Conservation (phyloP, 2,113 vertebrate species). For the Lutjanus erythropterus region DNA sequence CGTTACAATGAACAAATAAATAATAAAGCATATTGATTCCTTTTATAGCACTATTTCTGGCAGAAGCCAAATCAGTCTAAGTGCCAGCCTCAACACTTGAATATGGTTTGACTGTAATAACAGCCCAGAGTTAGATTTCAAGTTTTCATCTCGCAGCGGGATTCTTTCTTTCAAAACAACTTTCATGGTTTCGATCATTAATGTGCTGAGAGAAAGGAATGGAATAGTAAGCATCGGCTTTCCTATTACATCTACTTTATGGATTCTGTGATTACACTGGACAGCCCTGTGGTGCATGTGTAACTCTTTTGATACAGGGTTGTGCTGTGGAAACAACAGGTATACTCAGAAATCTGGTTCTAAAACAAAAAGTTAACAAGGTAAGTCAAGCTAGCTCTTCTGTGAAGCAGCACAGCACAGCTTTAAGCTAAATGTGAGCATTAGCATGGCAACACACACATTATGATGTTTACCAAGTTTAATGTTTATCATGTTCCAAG, state of each 20-base stretch:
- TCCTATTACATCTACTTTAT: slow-evolving; percentile 7
- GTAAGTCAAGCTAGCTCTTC: neutral
- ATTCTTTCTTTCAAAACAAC: slow-evolving; percentile 37
- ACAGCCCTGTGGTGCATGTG: neutral
- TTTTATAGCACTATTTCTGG: slow-evolving; percentile 50
- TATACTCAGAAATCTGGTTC: neutral
- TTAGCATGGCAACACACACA: neutral
- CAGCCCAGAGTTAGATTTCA: slow-evolving; percentile 27
- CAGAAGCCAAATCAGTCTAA: slow-evolving; percentile 21
- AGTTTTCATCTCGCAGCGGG: slow-evolving; percentile 4
- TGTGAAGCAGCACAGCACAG: neutral
- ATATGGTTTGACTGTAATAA: slow-evolving; percentile 12
- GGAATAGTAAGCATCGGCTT: neutral
- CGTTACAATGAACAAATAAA: slow-evolving; percentile 60
- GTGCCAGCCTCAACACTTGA: slow-evolving; percentile 27
- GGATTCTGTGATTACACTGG: neutral
- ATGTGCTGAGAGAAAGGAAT: neutral
- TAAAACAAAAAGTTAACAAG: neutral
- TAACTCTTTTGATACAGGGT: neutral
- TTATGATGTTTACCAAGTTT: neutral
- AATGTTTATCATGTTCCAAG: neutral
- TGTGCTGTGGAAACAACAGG: neutral
- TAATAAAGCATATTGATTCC: slow-evolving; percentile 55
- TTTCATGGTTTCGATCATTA: slow-evolving; percentile 7
- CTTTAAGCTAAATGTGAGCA: neutral